Evolutionary conservation across 2,888 invertebrate genomes (phyloP).

Genomic region (Anthophora plumipes): DNA sequence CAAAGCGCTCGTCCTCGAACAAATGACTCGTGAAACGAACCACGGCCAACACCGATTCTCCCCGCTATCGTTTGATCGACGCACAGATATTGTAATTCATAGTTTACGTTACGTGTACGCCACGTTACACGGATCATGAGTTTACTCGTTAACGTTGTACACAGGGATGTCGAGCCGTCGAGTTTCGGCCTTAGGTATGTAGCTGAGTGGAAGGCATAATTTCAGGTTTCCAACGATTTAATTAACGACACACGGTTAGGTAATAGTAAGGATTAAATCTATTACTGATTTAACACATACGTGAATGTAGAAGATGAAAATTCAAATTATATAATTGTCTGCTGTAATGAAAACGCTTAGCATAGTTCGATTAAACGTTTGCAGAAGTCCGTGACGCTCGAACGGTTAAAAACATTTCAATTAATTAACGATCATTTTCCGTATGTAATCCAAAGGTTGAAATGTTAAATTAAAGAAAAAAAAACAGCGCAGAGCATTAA

Average conservation of each 20-base stretch:
- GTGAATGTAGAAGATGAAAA: neutral
- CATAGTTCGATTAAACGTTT: too few relatives aligned
- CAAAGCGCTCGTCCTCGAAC: slow-evolving; percentile 65
- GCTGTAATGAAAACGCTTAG: too few relatives aligned
- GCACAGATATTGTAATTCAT: slow-evolving; percentile 28
- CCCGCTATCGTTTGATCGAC: slow-evolving; percentile 34
- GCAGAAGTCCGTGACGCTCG: too few relatives aligned
- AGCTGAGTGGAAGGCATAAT: neutral
- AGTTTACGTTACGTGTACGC: slow-evolving; percentile 1
- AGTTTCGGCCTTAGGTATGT: neutral
- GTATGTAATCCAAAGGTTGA: neutral
- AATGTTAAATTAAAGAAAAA: neutral
- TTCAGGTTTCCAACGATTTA: neutral
- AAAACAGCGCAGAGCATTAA: neutral
- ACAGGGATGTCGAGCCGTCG: neutral
- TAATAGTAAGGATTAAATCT: neutral
- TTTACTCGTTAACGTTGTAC: slow-evolving; percentile 10
- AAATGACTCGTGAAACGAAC: slow-evolving; percentile 79
- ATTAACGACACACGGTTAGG: neutral
- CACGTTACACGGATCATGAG: slow-evolving; percentile 16
- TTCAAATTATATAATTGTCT: too few relatives aligned
- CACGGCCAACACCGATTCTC: slow-evolving; percentile 24
- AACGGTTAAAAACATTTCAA: too few relatives aligned
- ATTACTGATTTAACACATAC: neutral
- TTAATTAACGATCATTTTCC: too few relatives aligned